These are phyloP conservation scores for Propithecus deckenii DNA, from an alignment of 2,797 vertebrate genomes.

Conservation along the genomic window DNA sequence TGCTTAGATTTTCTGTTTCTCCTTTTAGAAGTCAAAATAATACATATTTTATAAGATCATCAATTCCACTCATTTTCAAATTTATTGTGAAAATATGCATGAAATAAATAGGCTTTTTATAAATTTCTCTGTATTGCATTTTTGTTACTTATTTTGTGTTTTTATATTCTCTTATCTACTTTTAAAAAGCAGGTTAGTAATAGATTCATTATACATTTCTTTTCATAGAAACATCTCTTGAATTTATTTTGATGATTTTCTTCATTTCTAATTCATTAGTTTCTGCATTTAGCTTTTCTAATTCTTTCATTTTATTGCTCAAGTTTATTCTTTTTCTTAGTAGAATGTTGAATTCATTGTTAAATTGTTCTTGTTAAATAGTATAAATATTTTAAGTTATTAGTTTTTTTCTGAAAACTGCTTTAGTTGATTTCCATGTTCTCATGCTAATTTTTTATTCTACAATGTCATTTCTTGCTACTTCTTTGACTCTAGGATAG, in stretches of 20 bases:
- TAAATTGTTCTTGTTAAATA: neutral
- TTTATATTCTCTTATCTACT: neutral
- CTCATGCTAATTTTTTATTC: neutral
- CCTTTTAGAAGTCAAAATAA: neutral
- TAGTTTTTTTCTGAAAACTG: constrained; percentile 7
- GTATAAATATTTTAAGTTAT: neutral
- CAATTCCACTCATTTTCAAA: neutral
- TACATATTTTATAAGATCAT: neutral
- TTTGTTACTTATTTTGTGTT: neutral
- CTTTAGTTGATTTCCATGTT: neutral
- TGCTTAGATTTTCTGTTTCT: neutral
- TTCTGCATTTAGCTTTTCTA: constrained; percentile 25
- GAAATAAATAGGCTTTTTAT: neutral
- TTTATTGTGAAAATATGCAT: neutral
- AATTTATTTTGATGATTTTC: neutral
- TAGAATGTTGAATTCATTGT: neutral
- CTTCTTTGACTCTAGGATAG: neutral
- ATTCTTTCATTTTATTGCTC: neutral
- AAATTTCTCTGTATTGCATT: neutral
- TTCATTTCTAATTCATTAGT: neutral
- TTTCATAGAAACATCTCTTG: neutral
- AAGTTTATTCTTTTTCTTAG: neutral
- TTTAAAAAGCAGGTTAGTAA: neutral
- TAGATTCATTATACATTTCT: neutral
- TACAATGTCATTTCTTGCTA: neutral